Evolutionary conservation across 23 tunicate species (phyloP).

Genomic region (Oikopleura vanhoeffeni): DNA sequence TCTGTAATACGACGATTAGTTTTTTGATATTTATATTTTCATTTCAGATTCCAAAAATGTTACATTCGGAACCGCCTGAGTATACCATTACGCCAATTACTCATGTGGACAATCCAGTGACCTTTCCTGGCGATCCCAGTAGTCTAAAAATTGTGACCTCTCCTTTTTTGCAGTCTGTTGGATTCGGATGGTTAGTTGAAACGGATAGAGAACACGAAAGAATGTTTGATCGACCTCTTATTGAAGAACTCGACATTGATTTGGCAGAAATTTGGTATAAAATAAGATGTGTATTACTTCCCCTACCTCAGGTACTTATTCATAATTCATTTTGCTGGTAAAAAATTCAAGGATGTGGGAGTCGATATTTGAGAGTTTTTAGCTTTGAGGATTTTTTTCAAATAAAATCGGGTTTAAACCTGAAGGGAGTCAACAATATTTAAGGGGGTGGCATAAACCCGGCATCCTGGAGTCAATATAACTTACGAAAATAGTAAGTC

Average conservation of each 20-base stretch:
- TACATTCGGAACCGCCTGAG: background rate
- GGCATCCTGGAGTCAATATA: no score
- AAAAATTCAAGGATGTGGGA: no score
- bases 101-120: background rate
- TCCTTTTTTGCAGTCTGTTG: background rate
- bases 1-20: no score
- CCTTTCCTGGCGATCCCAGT: background rate
- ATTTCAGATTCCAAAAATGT: no score
- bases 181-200: slow-evolving; percentile 65
- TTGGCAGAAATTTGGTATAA: slow-evolving; percentile 63
- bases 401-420: no score
- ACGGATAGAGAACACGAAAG: slow-evolving; percentile 42
- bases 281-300: slow-evolving; percentile 70
- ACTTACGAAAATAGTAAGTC: no score
- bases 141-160: background rate
- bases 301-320: slow-evolving; percentile 26
- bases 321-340: no score
- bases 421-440: no score
- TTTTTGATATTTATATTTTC: no score
- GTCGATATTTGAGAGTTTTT: no score
- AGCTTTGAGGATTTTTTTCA: no score
- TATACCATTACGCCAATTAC: background rate
- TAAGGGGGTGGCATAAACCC: no score
- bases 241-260: slow-evolving; percentile 93
- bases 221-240: slow-evolving; percentile 35